phyloP scores from a whole-genome alignment of 2,888 invertebrate genomes.

The Pristionchus japonicus region DNA sequence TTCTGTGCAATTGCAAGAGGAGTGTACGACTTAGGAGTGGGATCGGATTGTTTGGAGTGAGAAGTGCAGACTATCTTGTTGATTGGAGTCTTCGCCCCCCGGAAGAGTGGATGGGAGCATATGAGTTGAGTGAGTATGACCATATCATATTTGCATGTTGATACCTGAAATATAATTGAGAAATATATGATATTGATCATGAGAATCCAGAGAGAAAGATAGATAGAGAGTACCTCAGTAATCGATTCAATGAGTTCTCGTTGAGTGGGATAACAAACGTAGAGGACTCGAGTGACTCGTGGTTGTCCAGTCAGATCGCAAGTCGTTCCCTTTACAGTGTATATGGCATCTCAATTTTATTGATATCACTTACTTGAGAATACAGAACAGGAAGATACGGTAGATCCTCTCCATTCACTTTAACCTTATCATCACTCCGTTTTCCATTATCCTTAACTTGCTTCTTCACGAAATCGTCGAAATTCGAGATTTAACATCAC shows the following conservation, averaged over 20 bases:
- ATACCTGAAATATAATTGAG: slow-evolving; percentile 16
- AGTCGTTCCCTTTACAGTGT: slow-evolving; percentile 84
- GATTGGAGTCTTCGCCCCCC: neutral
- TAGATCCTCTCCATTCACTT: slow-evolving; percentile 86
- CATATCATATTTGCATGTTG: slow-evolving; percentile 90
- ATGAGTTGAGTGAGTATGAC: slow-evolving; percentile 89
- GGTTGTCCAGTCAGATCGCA: slow-evolving; percentile 88
- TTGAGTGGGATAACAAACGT: slow-evolving; percentile 63
- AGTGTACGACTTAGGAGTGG: neutral
- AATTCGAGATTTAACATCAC: no score
- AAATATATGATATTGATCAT: neutral
- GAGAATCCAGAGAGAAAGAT: no score
- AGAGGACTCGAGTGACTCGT: slow-evolving; percentile 64
- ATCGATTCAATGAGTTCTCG: slow-evolving; percentile 56
- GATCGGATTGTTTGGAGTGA: neutral
- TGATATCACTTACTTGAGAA: slow-evolving; percentile 69
- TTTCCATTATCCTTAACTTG: neutral
- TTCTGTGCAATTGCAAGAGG: neutral
- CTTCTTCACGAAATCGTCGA: no score
- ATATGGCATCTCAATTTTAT: neutral
- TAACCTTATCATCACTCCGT: slow-evolving; percentile 63
- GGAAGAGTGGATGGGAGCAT: slow-evolving; percentile 85
- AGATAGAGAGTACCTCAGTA: slow-evolving; percentile 54
- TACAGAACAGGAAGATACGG: slow-evolving; percentile 88
- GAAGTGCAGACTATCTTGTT: slow-evolving; percentile 10